Evolutionary conservation across 2,888 invertebrate species (phyloP).

Genomic region (Brassicogethes aeneus): DNA sequence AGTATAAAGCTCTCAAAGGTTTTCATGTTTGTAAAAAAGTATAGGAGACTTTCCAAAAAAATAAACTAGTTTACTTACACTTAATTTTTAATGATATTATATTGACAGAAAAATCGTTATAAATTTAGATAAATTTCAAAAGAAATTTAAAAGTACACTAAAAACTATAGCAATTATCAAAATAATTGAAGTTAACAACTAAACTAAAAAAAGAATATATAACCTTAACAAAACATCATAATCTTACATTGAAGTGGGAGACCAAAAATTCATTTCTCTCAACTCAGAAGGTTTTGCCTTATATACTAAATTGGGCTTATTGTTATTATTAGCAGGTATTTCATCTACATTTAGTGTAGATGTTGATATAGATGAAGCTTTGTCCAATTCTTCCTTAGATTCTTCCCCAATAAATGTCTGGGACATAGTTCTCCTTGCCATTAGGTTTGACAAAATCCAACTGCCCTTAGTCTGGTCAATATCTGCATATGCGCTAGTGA

Average conservation of each 20-base stretch:
- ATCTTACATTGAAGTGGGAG: slow-evolving; percentile 70
- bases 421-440: slow-evolving; percentile 56
- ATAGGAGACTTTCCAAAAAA: too few species aligned
- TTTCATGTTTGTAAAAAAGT: too few species aligned
- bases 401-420: slow-evolving; percentile 54
- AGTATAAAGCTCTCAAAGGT: too few species aligned
- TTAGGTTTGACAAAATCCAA: slow-evolving; percentile 57
- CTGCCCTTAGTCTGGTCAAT: slow-evolving; percentile 40
- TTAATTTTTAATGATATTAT: too few species aligned
- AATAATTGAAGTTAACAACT: background rate
- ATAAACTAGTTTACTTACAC: too few species aligned
- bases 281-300: slow-evolving; percentile 61
- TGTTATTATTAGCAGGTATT: slow-evolving; percentile 26
- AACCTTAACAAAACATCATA: background rate
- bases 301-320: slow-evolving; percentile 30
- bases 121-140: too few species aligned
- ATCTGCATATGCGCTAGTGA: slow-evolving; percentile 44
- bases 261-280: slow-evolving; percentile 79
- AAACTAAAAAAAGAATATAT: background rate
- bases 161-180: too few species aligned
- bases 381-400: slow-evolving; percentile 37
- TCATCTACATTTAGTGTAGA: slow-evolving; percentile 25
- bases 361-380: slow-evolving; percentile 11
- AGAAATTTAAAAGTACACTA: background rate
- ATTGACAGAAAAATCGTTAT: too few species aligned